Base-by-base conservation (phyloP, 2,888 invertebrate species). In the Hymenopus coronatus region DNA sequence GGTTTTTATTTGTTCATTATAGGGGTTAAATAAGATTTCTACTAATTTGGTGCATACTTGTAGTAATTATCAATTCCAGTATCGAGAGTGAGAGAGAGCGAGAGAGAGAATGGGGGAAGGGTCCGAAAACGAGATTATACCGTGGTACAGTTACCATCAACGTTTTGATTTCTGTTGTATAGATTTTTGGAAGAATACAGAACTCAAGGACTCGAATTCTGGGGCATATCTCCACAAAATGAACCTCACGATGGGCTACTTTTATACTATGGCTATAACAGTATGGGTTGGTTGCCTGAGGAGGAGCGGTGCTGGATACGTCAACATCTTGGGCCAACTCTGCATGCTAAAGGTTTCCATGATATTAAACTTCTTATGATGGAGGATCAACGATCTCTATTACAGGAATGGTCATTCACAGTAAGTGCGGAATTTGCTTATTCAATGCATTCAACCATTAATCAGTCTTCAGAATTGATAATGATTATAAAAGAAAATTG, bases 311-410 rank as follows among this genome's bases (percentile, higher is more conserved):
- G 95, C 88, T 98, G 96, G 95, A 93, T 98, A 3, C 94, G 93
- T 0, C 92, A 96, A n/a, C 94, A 97, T 93, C 94, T 98, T 28
- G 98, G 98, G 0, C 98, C 97, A 0, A 94, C 95, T 0, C 93
- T 98, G 30, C 94, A 95, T 25, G 94, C 92, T 12, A 94, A 94
- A 1, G 92, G 94, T 4, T 95, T 95, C 91, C 95, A 94, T 15
- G 92, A 95, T 89, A 93, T 97, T 0, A 95, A 96, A 91, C 95
- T 98, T 28, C 94, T 98, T 90, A 94, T 96, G 2, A 93, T 96
- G 30, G 98, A 98, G 91, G 98, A 97, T 92, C 96, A 97, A 92
- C 94, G 97, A 89, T 92, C 94, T 30, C 93, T 94, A 1, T 93
- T 97, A 83, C 96, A 70, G 20, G 20, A 70, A 20, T 70, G 54